phyloP scores from a whole-genome alignment of 2,113 vertebrate species.

The Epinephelus cyanopodus region DNA sequence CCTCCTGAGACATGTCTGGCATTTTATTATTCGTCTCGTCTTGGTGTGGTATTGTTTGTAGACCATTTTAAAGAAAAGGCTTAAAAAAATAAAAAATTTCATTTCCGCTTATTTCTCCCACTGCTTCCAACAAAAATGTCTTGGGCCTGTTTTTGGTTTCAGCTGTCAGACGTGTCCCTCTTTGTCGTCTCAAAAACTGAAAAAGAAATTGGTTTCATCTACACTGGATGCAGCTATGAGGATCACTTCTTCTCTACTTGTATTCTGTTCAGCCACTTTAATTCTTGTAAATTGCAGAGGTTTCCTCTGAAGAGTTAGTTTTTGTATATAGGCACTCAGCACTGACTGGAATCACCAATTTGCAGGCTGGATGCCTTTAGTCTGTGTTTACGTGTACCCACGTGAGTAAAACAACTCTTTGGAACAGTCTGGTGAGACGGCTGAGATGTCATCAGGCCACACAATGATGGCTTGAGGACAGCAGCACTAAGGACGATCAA shows the following conservation, averaged over 20 bases:
- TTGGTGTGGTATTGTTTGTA: slow-evolving; percentile 23
- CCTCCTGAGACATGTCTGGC: slow-evolving; percentile 28
- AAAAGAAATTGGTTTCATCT: slow-evolving; percentile 17
- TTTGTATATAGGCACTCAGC: slow-evolving; percentile 64
- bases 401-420: slow-evolving; percentile 65
- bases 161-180: slow-evolving; percentile 21
- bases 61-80: slow-evolving; percentile 22
- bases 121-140: slow-evolving; percentile 1
- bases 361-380: slow-evolving; percentile 71
- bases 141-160: slow-evolving; percentile 42
- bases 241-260: slow-evolving; percentile 37
- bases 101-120: slow-evolving; percentile 20
- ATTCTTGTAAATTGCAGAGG: slow-evolving; percentile 63
- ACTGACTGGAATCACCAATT: slow-evolving; percentile 71
- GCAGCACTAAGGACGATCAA: slow-evolving; percentile 13
- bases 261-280: slow-evolving; percentile 40
- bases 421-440: slow-evolving; percentile 52
- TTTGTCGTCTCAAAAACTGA: slow-evolving; percentile 10
- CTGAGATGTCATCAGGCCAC: slow-evolving; percentile 58
- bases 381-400: slow-evolving; percentile 80
- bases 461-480: slow-evolving; percentile 54
- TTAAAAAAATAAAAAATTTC: slow-evolving; percentile 1
- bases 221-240: slow-evolving; percentile 13
- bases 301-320: slow-evolving; percentile 61
- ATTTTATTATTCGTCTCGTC: slow-evolving; percentile 23